Evolutionary conservation across 35 echinoderm and acorn worm genomes (phyloP).

Genomic region (Stichopus chloronotus): DNA sequence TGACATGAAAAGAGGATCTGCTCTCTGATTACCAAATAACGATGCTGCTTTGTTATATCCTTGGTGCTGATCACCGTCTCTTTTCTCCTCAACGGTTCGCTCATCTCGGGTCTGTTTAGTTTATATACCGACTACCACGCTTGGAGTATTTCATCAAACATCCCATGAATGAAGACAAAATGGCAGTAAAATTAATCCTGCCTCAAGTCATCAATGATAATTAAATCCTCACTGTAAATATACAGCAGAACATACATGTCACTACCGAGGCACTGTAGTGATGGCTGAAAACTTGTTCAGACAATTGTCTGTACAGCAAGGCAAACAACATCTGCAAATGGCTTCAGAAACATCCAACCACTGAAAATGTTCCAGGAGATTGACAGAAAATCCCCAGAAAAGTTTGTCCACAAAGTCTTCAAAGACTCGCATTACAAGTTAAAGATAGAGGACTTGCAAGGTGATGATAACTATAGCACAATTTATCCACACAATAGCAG

Average conservation of each 20-base stretch:
- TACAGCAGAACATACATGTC: too few relatives aligned
- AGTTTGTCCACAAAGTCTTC: too few relatives aligned
- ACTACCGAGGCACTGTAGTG: too few relatives aligned
- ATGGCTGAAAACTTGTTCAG: background rate
- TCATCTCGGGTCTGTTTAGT: constrained; percentile 6
- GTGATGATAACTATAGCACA: too few relatives aligned
- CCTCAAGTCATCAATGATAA: background rate
- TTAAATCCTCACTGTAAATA: too few relatives aligned
- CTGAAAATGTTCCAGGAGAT: too few relatives aligned
- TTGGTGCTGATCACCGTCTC: constrained; percentile 26
- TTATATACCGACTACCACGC: background rate
- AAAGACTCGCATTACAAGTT: too few relatives aligned
- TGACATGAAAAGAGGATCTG: background rate
- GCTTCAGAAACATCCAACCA: background rate
- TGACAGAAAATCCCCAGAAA: too few relatives aligned
- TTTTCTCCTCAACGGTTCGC: constrained; percentile 12
- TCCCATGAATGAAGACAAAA: background rate
- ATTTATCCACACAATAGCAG: too few relatives aligned
- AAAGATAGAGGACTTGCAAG: too few relatives aligned
- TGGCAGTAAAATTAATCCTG: background rate
- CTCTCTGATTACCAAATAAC: background rate
- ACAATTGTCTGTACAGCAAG: background rate
- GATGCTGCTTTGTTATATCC: constrained; percentile 29
- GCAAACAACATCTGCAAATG: background rate
- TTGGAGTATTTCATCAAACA: background rate